A percentile compares a stretch with the other conserved stretches of the same genome.
Evolutionary conservation across 2,888 invertebrate genomes (phyloP).

Genomic region (Erebia ligea): DNA sequence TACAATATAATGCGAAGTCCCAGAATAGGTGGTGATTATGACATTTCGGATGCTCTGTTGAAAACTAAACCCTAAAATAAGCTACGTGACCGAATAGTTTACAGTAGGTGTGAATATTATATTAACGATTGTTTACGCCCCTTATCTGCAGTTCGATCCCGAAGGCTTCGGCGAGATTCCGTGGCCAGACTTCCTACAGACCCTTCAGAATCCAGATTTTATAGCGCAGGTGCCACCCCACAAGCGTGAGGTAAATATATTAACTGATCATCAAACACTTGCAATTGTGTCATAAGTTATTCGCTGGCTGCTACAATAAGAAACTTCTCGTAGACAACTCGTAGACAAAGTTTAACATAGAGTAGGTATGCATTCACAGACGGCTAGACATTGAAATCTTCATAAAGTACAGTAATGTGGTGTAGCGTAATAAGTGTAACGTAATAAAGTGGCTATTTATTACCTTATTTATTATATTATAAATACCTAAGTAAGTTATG

Average conservation of each 20-base stretch:
- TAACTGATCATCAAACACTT: background rate
- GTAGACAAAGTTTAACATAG: too few relatives aligned
- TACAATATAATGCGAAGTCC: constrained; percentile 60
- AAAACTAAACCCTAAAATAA: constrained; percentile 61
- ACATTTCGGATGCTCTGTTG: constrained; percentile 57
- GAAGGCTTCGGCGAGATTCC: constrained; percentile 97
- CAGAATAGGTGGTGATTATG: constrained; percentile 60
- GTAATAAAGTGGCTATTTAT: too few relatives aligned
- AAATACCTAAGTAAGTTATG: too few relatives aligned
- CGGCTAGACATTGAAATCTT: too few relatives aligned
- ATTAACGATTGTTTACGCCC: constrained; percentile 39
- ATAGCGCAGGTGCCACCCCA: constrained; percentile 88
- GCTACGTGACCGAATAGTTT: constrained; percentile 55
- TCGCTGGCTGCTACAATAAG: too few relatives aligned
- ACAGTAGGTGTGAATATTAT: constrained; percentile 46
- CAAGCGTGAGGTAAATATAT: constrained; percentile 85
- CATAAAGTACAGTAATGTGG: too few relatives aligned
- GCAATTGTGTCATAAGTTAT: background rate
- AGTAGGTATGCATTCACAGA: too few relatives aligned
- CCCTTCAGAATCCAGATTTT: constrained; percentile 90
- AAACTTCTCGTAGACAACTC: too few relatives aligned
- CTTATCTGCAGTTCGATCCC: constrained; percentile 89
- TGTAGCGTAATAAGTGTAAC: too few relatives aligned
- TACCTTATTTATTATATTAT: too few relatives aligned
- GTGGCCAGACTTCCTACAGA: constrained; percentile 91